Base-by-base conservation (phyloP, 2,888 invertebrate species). In the Operophtera brumata region DNA sequence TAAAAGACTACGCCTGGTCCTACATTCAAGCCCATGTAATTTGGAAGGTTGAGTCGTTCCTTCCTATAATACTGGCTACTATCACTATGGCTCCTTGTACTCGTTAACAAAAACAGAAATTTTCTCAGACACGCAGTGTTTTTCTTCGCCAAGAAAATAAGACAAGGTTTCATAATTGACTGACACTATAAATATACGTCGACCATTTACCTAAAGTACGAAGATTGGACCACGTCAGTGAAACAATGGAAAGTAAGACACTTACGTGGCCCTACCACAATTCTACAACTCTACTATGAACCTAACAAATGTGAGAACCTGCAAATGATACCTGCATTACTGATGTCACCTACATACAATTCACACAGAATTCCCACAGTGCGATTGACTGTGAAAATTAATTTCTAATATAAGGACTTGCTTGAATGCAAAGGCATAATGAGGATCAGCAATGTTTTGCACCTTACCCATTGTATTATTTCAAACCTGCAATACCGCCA, bases 221-320 rank as follows among this genome's bases (percentile, higher is more conserved):
- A 34, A 34, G 6, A n/a, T 36, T 36, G 20, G 39, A n/a, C 46
- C 41, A 41, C 36, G 40, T 46, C 30, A 52, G 9, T 13, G 1
- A 41, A 46, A 46, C 30, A 42, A 28, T 10, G 13, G 36, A 49
- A 44, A 13, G 12, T 37, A 35, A n/a, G 1, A 10, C 25, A 14
- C 28, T 44, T 44, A 54, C 54, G 54, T 54, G 54, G 45, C 41
- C 32, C 35, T 40, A 49, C 40, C 40, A 36, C 45, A 36, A 26
- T 8, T 9, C 25, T 37, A 35, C 48, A 49, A 2, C 45, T 49
- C 28, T 11, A 6, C n/a, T 43, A 39, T n/a, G 36, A 12, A n/a
- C 10, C 2, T 46, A 41, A 41, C 40, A 20, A 45, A 40, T 44
- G 54, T 54, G 48, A 39, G 54, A 54, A 54, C 45, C 25, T 34